A percentile compares a stretch with the other conserved stretches of the same genome.
Evolutionary conservation across 2,797 vertebrate species (phyloP).

Genomic region (Schizothorax lantsangensis): DNA sequence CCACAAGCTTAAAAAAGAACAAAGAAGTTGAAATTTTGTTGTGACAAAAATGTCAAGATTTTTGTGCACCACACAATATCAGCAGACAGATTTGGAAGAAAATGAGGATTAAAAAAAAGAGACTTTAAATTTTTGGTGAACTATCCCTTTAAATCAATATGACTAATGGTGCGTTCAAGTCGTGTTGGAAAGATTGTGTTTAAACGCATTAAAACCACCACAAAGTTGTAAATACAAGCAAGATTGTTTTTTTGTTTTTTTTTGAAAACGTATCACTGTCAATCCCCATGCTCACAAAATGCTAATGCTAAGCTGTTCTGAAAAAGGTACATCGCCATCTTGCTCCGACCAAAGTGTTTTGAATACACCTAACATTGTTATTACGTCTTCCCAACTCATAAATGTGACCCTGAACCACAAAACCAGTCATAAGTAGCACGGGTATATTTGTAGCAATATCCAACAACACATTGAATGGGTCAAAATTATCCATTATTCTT

Average conservation of each 20-base stretch:
- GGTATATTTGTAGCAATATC: no score
- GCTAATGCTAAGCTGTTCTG: background rate
- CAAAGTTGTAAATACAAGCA: background rate
- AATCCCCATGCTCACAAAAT: background rate
- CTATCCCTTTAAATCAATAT: background rate
- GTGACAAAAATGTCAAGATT: background rate
- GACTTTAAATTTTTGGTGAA: background rate
- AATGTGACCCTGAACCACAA: no score
- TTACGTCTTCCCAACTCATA: background rate
- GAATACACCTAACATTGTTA: background rate
- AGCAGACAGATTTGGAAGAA: background rate
- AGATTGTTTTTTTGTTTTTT: background rate
- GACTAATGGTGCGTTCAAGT: background rate
- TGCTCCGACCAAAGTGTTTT: background rate
- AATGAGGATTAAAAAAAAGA: background rate
- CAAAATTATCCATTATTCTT: no score
- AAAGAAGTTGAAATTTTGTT: background rate
- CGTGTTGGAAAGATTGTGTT: background rate
- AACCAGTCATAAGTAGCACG: no score
- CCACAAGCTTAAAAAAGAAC: background rate
- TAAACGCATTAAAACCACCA: background rate
- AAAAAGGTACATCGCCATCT: background rate
- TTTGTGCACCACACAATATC: background rate
- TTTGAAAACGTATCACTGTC: background rate
- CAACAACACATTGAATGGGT: no score